Conservation (phyloP, 2,888 invertebrate species). For the Crossocerus cetratus region DNA sequence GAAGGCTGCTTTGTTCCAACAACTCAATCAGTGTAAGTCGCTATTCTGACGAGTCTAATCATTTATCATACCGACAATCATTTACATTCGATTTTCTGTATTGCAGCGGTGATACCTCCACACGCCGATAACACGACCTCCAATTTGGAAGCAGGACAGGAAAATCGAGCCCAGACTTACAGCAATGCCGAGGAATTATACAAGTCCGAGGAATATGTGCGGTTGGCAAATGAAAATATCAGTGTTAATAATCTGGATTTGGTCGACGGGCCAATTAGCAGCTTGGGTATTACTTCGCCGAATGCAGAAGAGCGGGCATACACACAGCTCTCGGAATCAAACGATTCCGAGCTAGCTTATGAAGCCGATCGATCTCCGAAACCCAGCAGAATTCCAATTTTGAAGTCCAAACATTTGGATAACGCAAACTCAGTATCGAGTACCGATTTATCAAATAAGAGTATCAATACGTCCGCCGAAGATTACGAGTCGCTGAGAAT, state of each 20-base stretch:
- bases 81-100: neutral
- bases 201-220: conserved; percentile 39
- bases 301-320: conserved; percentile 25
- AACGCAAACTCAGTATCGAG: conserved; percentile 50
- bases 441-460: conserved; percentile 62
- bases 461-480: conserved; percentile 54
- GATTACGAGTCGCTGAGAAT: conserved; percentile 53
- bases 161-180: conserved; percentile 37
- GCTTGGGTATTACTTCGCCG: conserved; percentile 23
- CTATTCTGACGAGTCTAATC: neutral
- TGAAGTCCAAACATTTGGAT: conserved; percentile 66
- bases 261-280: conserved; percentile 20
- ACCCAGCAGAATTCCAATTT: conserved; percentile 70
- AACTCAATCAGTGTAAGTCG: conserved; percentile 64
- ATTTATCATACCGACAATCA: neutral
- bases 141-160: conserved; percentile 39
- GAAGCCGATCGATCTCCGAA: conserved; percentile 62
- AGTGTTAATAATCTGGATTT: conserved; percentile 10
- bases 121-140: conserved; percentile 30
- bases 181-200: conserved; percentile 32
- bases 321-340: conserved; percentile 16
- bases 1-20: conserved; percentile 80
- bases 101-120: conserved; percentile 37
- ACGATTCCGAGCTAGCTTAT: conserved; percentile 39
- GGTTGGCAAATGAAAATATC: conserved; percentile 25